phyloP scores from a whole-genome alignment of 2,888 invertebrate genomes.

The Protophormia terraenovae region DNA sequence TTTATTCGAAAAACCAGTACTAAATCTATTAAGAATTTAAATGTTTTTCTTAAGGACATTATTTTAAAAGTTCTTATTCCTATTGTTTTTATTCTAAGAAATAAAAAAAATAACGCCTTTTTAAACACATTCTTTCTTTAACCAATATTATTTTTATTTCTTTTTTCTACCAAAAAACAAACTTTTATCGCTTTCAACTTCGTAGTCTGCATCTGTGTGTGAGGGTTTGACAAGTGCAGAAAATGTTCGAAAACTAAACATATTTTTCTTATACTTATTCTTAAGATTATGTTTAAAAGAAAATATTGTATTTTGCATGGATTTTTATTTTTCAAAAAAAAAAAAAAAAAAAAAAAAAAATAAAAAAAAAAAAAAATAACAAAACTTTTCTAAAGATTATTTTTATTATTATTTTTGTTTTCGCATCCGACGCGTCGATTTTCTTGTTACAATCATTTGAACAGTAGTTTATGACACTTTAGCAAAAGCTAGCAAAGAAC shows the following conservation, averaged over 20 bases:
- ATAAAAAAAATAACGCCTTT: neutral
- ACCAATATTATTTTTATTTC: neutral
- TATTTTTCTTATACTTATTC: conserved; percentile 25
- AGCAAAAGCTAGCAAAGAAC: conserved; percentile 4
- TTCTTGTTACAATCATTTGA: conserved; percentile 53
- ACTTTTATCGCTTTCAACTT: conserved; percentile 43
- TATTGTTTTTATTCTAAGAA: neutral
- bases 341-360: neutral
- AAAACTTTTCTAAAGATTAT: conserved; percentile 35
- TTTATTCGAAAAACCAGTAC: neutral
- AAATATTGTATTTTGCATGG: conserved; percentile 41
- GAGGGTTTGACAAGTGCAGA: conserved; percentile 7
- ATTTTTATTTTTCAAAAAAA: conserved; percentile 2
- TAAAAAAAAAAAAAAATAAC: neutral
- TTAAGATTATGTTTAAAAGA: conserved; percentile 13
- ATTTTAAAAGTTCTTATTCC: neutral
- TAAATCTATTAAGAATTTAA: neutral
- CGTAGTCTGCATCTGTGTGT: neutral
- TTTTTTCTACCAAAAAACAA: neutral
- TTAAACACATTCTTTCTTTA: neutral
- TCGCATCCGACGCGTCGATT: conserved; percentile 49
- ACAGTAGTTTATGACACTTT: conserved; percentile 56
- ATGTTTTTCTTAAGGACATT: neutral
- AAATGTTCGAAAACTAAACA: conserved; percentile 26
- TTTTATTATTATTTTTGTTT: conserved; percentile 25